Evolutionary conservation across 2,113 vertebrate species (phyloP).

Genomic region (Vombatus ursinus): DNA sequence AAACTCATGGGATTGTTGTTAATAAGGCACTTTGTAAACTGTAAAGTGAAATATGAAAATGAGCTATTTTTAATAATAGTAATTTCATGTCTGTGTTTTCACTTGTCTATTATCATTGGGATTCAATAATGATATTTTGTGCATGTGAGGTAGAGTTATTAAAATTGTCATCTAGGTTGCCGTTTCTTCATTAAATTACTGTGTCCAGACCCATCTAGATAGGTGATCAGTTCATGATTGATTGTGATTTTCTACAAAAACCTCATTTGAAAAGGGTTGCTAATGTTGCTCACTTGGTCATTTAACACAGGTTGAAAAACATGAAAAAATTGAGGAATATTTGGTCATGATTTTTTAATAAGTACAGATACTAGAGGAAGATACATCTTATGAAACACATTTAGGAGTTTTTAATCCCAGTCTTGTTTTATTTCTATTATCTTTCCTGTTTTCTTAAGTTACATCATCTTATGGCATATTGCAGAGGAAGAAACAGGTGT

Average conservation of each 20-base stretch:
- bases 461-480: not conserved
- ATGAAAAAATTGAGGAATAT: not conserved
- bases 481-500: not conserved
- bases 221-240: not conserved
- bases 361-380: fast-evolving
- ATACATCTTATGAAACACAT: not conserved
- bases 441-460: not conserved
- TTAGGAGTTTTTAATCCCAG: not conserved
- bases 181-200: not conserved
- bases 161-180: not conserved
- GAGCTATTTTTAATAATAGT: not conserved
- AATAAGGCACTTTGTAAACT: not conserved
- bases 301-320: not conserved
- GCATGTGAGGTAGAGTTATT: not conserved
- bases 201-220: not conserved
- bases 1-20: not conserved
- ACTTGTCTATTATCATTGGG: not conserved
- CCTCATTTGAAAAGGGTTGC: not conserved
- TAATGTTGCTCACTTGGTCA: not conserved
- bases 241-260: not conserved
- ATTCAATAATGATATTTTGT: not conserved
- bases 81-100: not conserved
- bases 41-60: not conserved
- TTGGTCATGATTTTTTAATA: not conserved
- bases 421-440: not conserved